phyloP scores from a whole-genome alignment of 2,797 vertebrate genomes.

The Darevskia mixta region DNA sequence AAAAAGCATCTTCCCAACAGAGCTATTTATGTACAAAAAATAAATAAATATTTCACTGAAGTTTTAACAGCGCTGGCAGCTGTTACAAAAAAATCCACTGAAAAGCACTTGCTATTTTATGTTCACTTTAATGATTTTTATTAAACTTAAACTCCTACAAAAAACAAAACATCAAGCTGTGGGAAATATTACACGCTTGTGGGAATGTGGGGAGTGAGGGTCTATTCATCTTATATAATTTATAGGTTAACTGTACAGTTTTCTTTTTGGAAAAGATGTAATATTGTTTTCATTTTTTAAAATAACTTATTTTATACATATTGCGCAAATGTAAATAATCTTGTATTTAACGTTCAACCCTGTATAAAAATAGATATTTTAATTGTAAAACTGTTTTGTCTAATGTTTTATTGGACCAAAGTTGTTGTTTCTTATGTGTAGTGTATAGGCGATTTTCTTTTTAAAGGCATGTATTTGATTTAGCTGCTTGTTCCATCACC shows the following conservation, averaged over 20 bases:
- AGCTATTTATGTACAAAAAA: slow-evolving; percentile 63
- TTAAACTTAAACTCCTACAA: slow-evolving; percentile 73
- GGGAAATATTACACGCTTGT: slow-evolving; percentile 71
- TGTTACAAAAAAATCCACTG: slow-evolving; percentile 76
- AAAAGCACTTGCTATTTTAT: slow-evolving; percentile 54
- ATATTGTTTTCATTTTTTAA: slow-evolving; percentile 86
- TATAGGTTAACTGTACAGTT: slow-evolving; percentile 82
- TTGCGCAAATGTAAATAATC: slow-evolving; percentile 99
- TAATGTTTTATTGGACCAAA: slow-evolving; percentile 99
- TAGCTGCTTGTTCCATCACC: slow-evolving; percentile 84
- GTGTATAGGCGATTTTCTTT: slow-evolving; percentile 83
- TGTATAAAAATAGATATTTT: slow-evolving; percentile 96
- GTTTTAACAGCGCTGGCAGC: slow-evolving; percentile 80
- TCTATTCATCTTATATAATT: slow-evolving; percentile 76
- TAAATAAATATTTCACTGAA: slow-evolving; percentile 50
- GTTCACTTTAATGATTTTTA: slow-evolving; percentile 33
- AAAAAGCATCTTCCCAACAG: slow-evolving; percentile 62
- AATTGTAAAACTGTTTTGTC: slow-evolving; percentile 94
- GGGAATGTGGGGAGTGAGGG: slow-evolving; percentile 63
- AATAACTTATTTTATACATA: slow-evolving; percentile 99
- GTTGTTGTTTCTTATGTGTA: slow-evolving; percentile 88
- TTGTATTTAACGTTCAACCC: slow-evolving; percentile 97
- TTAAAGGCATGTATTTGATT: slow-evolving; percentile 88
- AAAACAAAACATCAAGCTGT: slow-evolving; percentile 65
- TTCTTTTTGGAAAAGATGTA: slow-evolving; percentile 82